Percentiles rank a stretch among this genome's conserved stretches.
phyloP scores from a whole-genome alignment of 1,140 invertebrate species.

The Episyrphus balteatus region DNA sequence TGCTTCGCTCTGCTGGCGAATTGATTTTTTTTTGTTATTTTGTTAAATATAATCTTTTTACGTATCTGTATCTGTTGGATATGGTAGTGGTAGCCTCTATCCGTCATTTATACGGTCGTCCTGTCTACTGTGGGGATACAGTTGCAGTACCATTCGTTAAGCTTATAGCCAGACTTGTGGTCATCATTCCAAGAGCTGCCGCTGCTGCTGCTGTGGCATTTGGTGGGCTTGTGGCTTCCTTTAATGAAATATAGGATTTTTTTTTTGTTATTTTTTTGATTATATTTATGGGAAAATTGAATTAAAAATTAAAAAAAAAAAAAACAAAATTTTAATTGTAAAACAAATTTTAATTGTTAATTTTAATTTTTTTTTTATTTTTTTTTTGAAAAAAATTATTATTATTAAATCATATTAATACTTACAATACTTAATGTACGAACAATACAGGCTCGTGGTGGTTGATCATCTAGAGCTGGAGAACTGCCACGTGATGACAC shows the following conservation, averaged over 20 bases:
- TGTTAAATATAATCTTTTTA: constrained; percentile 15
- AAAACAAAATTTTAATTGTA: constrained; percentile 1
- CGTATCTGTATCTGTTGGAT: constrained; percentile 30
- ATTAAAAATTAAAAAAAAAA: neutral
- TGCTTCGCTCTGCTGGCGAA: neutral
- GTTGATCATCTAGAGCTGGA: constrained; percentile 17
- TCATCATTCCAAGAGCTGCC: constrained; percentile 22
- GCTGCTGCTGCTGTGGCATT: constrained; percentile 11
- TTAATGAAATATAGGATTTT: constrained; percentile 2
- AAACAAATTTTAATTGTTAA: neutral
- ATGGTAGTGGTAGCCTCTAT: constrained; percentile 19
- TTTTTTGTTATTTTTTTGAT: neutral
- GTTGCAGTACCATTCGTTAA: constrained; percentile 15
- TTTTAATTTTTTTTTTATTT: constrained; percentile 4
- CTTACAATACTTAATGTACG: constrained; percentile 46
- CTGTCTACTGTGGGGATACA: neutral
- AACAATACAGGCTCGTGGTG: constrained; percentile 39
- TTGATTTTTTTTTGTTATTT: neutral
- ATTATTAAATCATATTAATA: constrained; percentile 12
- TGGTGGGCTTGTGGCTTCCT: constrained; percentile 20
- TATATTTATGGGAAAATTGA: neutral
- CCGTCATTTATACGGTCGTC: neutral
- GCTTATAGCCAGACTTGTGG: constrained; percentile 24
- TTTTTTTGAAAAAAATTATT: no score
- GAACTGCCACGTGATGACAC: constrained; percentile 33